These are phyloP conservation scores for Epistrophe grossulariae DNA, from an alignment of 2,888 invertebrate genomes.

Conservation along the genomic window DNA sequence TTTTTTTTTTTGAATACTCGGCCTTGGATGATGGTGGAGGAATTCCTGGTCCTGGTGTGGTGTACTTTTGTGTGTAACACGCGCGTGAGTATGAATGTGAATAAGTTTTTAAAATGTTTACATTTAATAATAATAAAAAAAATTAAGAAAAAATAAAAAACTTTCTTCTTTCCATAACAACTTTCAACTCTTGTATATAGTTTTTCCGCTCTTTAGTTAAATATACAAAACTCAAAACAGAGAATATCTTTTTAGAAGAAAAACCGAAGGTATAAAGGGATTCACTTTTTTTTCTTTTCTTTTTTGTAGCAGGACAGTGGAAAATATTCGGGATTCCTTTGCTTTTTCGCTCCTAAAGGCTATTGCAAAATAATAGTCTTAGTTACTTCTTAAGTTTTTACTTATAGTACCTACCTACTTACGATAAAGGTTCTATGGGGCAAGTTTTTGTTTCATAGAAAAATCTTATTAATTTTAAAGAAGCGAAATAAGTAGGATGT, in stretches of 20 bases:
- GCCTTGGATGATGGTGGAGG: constrained; percentile 20
- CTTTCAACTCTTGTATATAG: constrained; percentile 43
- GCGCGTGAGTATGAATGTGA: constrained; percentile 38
- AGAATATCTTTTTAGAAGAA: constrained; percentile 38
- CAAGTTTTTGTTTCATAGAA: neutral
- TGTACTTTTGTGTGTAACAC: constrained; percentile 19
- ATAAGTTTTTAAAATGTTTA: constrained; percentile 49
- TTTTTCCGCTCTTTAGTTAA: constrained; percentile 19
- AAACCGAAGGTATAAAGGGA: constrained; percentile 7
- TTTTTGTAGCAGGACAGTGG: constrained; percentile 6
- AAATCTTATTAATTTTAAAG: neutral
- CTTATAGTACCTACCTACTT: no score
- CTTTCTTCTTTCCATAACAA: constrained; percentile 31
- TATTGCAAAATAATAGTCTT: constrained; percentile 30
- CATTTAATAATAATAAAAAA: constrained; percentile 46
- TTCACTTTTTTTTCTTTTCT: constrained; percentile 15
- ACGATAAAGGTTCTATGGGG: neutral
- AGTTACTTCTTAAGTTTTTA: constrained; percentile 5
- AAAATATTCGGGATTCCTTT: constrained; percentile 24
- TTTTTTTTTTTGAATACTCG: neutral
- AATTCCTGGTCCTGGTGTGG: constrained; percentile 19
- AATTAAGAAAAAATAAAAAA: constrained; percentile 15
- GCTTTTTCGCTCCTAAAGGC: constrained; percentile 14
- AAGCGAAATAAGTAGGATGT: neutral
- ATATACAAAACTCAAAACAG: constrained; percentile 31